phyloP scores from a whole-genome alignment of 64 coral and sea anemone genomes.

The Platygyra sinensis region DNA sequence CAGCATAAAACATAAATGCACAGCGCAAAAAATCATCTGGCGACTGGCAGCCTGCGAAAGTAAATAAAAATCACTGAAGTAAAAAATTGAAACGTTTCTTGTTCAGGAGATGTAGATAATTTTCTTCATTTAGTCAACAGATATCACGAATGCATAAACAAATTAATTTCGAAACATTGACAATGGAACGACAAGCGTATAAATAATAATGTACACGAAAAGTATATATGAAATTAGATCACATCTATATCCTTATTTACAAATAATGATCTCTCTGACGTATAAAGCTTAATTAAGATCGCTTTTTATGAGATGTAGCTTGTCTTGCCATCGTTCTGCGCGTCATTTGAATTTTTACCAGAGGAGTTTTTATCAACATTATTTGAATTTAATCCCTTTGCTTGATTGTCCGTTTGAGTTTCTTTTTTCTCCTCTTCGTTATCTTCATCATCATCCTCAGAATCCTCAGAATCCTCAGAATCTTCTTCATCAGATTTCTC shows the following conservation, averaged over 20 bases:
- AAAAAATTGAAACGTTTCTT: neutral
- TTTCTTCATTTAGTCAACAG: neutral
- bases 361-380: neutral
- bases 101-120: neutral
- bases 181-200: too few species aligned
- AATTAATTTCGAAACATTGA: neutral
- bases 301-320: neutral
- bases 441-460: neutral
- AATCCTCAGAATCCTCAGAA: neutral
- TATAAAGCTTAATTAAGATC: neutral
- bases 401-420: neutral
- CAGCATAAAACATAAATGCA: too few species aligned
- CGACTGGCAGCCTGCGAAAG: too few species aligned
- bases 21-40: too few species aligned
- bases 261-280: neutral
- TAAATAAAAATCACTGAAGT: too few species aligned
- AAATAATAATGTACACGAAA: too few species aligned
- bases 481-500: constrained; percentile 1
- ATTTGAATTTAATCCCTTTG: neutral
- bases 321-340: neutral
- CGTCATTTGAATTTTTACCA: neutral
- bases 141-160: neutral
- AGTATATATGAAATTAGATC: neutral
- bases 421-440: neutral
- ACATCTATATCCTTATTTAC: neutral